phyloP scores from a whole-genome alignment of 2,113 vertebrate species.

The Semicossyphus pulcher region DNA sequence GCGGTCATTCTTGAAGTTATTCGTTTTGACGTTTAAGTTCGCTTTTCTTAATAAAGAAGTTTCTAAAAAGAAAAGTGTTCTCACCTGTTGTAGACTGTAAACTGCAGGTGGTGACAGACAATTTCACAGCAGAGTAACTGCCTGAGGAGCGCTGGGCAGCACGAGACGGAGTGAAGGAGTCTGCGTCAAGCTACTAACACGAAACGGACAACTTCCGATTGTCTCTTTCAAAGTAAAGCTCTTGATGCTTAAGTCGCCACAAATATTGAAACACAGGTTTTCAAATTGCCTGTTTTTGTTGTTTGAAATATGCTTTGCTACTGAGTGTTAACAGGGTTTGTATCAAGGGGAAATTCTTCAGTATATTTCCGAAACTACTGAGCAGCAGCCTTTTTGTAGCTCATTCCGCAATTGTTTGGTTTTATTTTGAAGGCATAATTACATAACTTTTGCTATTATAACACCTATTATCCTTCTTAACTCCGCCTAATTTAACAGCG shows the following conservation, averaged over 20 bases:
- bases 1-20: not conserved
- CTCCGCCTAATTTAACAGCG: conserved; percentile 9
- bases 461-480: not conserved
- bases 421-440: conserved; percentile 51
- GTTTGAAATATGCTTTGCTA: not conserved
- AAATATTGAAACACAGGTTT: too few species aligned
- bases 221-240: conserved; percentile 20
- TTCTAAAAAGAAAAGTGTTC: not conserved
- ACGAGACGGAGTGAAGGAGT: not conserved
- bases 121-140: not conserved
- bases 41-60: not conserved
- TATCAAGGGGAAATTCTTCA: accelerated
- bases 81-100: conserved; percentile 48
- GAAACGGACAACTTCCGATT: not conserved
- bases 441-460: not conserved
- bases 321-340: not conserved
- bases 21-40: not conserved
- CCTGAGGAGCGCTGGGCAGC: conserved; percentile 10
- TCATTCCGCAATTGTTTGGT: not conserved
- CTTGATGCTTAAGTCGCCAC: accelerated
- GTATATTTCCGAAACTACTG: accelerated
- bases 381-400: not conserved
- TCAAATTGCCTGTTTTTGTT: not conserved
- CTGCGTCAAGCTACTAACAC: not conserved
- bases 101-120: not conserved